Percentiles rank a stretch among this genome's conserved stretches.
Conservation (phyloP, 2,888 invertebrate species). For the Ectemnius continuus region DNA sequence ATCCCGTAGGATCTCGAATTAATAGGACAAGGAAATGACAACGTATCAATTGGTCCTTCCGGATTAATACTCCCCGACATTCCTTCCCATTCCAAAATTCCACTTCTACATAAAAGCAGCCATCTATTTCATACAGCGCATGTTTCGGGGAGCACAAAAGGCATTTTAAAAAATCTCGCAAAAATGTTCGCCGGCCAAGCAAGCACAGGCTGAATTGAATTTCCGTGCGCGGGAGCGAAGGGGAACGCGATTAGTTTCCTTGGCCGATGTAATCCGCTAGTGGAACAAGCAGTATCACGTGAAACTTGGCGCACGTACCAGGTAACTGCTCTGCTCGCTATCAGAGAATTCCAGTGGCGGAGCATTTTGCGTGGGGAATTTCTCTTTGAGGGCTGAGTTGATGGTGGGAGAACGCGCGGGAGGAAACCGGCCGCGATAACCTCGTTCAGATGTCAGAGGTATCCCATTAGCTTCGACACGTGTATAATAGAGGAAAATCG, state of each 20-base stretch:
- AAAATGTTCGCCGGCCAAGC: too few species aligned
- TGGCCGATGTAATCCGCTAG: background rate
- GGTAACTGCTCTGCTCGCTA: background rate
- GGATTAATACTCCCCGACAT: background rate
- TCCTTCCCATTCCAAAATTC: too few species aligned
- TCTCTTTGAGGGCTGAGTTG: background rate
- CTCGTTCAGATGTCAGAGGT: conserved; percentile 22
- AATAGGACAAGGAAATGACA: conserved; percentile 1
- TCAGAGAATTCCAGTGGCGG: conserved; percentile 1
- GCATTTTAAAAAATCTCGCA: too few species aligned
- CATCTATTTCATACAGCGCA: too few species aligned
- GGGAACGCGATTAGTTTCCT: background rate
- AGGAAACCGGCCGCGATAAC: conserved; percentile 13
- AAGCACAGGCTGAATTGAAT: too few species aligned
- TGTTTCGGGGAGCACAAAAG: too few species aligned
- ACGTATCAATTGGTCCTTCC: conserved; percentile 4
- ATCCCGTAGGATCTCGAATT: background rate
- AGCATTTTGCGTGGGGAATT: background rate
- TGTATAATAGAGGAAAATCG: conserved; percentile 10
- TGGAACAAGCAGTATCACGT: background rate
- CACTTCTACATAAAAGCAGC: too few species aligned
- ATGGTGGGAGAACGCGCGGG: background rate
- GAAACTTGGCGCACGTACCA: background rate
- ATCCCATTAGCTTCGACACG: conserved; percentile 15
- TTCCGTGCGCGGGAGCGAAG: too few species aligned